Base-by-base conservation (phyloP, 2,888 invertebrate genomes). In the Muschampia plurimacula region DNA sequence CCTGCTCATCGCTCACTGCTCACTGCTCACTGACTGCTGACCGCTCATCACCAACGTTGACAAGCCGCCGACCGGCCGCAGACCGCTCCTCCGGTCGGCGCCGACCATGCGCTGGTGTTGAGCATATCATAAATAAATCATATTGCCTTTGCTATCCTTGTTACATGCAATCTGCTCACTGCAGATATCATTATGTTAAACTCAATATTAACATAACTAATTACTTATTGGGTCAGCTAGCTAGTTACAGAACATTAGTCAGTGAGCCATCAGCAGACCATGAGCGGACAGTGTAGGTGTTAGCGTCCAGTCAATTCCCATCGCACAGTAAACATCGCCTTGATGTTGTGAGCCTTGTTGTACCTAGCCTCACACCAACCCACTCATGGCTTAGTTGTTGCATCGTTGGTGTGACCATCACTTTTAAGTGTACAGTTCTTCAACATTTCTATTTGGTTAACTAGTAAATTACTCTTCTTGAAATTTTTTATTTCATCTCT, bases 371-470 rank as follows among this genome's bases (percentile, higher is more conserved):
- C 91, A 89, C 89, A 85, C 84, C 78, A 85, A 86, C 76, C 82
- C 88, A 87, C 89, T 86, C 91, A 92, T 90, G 92, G 92, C 93
- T 93, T 93, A 88, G 92, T 90, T 79, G 86, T 89, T 88, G 83
- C 92, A 93, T 93, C 84, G 85, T 92, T 84, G 90, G 89, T 92
- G 92, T 92, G 84, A 85, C 79, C 85, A 86, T 86, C 83, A 81
- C 80, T 72, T 62, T 78, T 82, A 78, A 83, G 81, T 89, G 88
- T 89, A 89, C 84, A 89, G 82, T 83, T 80, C 81, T 84, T 78
- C 74, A 77, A 82, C 86, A 87, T 86, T 83, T 84, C 83, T 84
- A 83, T 82, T 89, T 84, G 88, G 88, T 87, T 86, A 86, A 82
- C 81, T 82, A 79, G 83, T 81, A 81, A 82, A 81, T 81, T 81